phyloP scores from a whole-genome alignment of 2,888 invertebrate species.

The Scaptomyza tumidula region DNA sequence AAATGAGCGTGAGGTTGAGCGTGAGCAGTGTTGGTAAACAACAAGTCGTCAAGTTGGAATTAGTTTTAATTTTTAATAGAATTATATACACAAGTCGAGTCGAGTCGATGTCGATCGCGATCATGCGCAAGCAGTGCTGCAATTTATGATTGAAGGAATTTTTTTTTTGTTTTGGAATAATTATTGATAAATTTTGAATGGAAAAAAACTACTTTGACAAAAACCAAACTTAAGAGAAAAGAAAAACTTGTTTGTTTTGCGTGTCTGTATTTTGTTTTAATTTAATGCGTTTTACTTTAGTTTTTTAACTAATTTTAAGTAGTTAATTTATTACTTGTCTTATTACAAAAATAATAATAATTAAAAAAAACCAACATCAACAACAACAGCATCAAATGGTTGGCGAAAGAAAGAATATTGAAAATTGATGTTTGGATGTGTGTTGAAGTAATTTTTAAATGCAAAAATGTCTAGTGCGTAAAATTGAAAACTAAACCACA shows the following conservation, averaged over 20 bases:
- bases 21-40: conserved; percentile 53
- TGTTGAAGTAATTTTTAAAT: conserved; percentile 68
- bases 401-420: conserved; percentile 16
- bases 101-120: neutral
- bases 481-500: conserved; percentile 54
- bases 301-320: conserved; percentile 82
- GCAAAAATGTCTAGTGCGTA: conserved; percentile 69
- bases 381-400: conserved; percentile 21
- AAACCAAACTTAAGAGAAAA: conserved; percentile 40
- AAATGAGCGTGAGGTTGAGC: neutral
- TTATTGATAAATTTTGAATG: conserved; percentile 26
- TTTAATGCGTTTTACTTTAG: conserved; percentile 66
- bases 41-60: conserved; percentile 47
- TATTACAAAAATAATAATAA: conserved; percentile 2
- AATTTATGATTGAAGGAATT: conserved; percentile 2
- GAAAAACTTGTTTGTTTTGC: conserved; percentile 59
- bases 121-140: conserved; percentile 12
- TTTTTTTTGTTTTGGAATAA: conserved; percentile 29
- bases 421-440: conserved; percentile 46
- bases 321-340: conserved; percentile 81
- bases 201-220: conserved; percentile 43
- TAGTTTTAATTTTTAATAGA: conserved; percentile 49
- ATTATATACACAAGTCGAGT: neutral
- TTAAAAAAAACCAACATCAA: conserved; percentile 18
- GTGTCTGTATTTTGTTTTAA: conserved; percentile 69